Base-by-base conservation (phyloP, 2,888 invertebrate species). In the Pachydiplax longipennis region DNA sequence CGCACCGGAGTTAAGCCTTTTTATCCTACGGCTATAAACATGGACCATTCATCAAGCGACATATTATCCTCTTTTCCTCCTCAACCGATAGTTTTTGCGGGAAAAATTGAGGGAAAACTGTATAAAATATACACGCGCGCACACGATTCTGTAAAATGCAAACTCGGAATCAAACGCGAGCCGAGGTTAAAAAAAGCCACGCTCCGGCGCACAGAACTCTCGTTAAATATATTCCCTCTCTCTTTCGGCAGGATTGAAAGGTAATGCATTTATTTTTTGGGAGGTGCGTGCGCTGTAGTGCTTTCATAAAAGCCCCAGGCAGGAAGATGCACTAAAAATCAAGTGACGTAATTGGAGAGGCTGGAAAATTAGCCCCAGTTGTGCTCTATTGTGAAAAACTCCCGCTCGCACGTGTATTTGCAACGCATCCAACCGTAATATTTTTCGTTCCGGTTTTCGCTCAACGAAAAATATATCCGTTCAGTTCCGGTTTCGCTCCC, bases 131-230 rank as follows among this genome's bases (percentile, higher is more conserved):
- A 87, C 22, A 25, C 48, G 12, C 25, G 13, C 44, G n/a, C 81
- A n/a, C 81, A 61, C 37, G 37, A 37, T 61, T 18, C 37, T 13
- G 65, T 61, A n/a, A 40, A 61, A 87, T 61, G 61, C 87, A 87
- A 87, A 87, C 87, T 65, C 58, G 83, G 83, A 83, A 44, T 83
- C 83, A 83, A 83, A 83, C 53, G 82, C 58, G 73, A 31, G 22
- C 25, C 31, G 73, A 15, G 73, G 31, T 73, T 31, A 73, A 73
- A 73, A 73, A 73, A 61, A 58, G 6, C 31, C 61, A 22, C 87
- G 61, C 87, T 61, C n/a, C 40, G 37, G 31, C 87, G 87, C 65
- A 37, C 87, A 87, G 61, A 87, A 61, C 37, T 31, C 87, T 65
- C 58, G n/a, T 37, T 61, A 87, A 87, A 87, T 65, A 61, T 61